Conservation (phyloP, 2,888 invertebrate genomes). For the Dicyrtoma fusca region DNA sequence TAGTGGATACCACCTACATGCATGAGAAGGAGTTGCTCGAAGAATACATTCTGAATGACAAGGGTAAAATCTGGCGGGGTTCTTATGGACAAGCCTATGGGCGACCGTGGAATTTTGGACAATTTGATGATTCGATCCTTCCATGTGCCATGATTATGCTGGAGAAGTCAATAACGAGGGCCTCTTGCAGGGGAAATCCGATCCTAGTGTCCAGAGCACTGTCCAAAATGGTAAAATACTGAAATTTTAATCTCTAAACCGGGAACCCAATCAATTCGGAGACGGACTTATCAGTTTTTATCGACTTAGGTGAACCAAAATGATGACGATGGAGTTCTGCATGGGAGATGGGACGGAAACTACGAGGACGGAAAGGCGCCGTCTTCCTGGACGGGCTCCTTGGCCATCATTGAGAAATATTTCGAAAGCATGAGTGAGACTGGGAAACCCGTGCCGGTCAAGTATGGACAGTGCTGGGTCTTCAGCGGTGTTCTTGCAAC, state of each 20-base stretch:
- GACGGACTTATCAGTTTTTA: no score
- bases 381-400: conserved; percentile 78
- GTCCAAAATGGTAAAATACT: conserved; percentile 67
- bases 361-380: conserved; percentile 77
- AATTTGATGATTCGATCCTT: conserved; percentile 73
- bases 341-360: conserved; percentile 58
- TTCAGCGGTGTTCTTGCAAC: conserved; percentile 82
- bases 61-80: conserved; percentile 85
- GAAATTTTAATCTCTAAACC: not conserved
- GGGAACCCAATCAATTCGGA: no score
- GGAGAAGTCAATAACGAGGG: conserved; percentile 69
- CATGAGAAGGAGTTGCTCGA: conserved; percentile 70
- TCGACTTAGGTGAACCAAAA: conserved; percentile 69
- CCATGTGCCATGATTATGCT: conserved; percentile 73
- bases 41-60: conserved; percentile 78
- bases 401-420: conserved; percentile 75
- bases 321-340: conserved; percentile 49
- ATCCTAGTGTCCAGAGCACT: conserved; percentile 71
- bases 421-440: conserved; percentile 39
- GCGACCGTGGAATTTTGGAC: conserved; percentile 82
- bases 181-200: conserved; percentile 70
- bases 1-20: conserved; percentile 72
- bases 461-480: conserved; percentile 87
- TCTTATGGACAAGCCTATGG: conserved; percentile 72
- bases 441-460: conserved; percentile 61